Evolutionary conservation across 2,113 vertebrate genomes (phyloP).

Genomic region (Toxotes chatareus): DNA sequence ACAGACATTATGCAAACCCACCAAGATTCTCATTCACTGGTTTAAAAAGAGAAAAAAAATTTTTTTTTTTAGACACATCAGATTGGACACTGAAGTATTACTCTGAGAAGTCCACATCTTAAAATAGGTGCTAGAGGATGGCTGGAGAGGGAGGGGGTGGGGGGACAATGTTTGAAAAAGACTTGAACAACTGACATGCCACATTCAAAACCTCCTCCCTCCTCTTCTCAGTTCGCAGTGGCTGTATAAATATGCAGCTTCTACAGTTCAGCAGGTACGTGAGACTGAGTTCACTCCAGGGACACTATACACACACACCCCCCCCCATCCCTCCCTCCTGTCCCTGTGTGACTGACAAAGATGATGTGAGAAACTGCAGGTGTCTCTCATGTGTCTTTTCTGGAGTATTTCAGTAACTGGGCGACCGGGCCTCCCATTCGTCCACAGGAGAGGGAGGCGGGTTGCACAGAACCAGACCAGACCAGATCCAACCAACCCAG

Average conservation of each 20-base stretch:
- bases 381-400: slow-evolving; percentile 60
- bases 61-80: slow-evolving; percentile 37
- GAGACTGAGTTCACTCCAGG: slow-evolving; percentile 54
- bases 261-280: slow-evolving; percentile 56
- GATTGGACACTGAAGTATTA: slow-evolving; percentile 53
- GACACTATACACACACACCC: slow-evolving; percentile 7
- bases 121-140: slow-evolving; percentile 35
- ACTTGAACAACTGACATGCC: slow-evolving; percentile 27
- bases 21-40: slow-evolving; percentile 22
- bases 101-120: slow-evolving; percentile 56
- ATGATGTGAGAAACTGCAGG: slow-evolving; percentile 67
- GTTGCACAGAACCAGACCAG: slow-evolving; percentile 47
- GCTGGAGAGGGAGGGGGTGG: slow-evolving; percentile 22
- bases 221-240: slow-evolving; percentile 32
- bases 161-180: slow-evolving; percentile 30
- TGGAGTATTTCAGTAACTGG: slow-evolving; percentile 76
- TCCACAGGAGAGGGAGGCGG: slow-evolving; percentile 78
- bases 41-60: slow-evolving; percentile 44
- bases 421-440: slow-evolving; percentile 62
- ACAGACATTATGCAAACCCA: slow-evolving; percentile 53
- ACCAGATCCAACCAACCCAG: slow-evolving; percentile 29
- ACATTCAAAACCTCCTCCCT: slow-evolving; percentile 41
- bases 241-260: slow-evolving; percentile 56
- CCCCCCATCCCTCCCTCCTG: background rate
- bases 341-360: slow-evolving; percentile 50